Evolutionary conservation across 2,888 invertebrate genomes (phyloP), one percentile per base, ranked within the genome.

Genomic region (Nebria salina): DNA sequence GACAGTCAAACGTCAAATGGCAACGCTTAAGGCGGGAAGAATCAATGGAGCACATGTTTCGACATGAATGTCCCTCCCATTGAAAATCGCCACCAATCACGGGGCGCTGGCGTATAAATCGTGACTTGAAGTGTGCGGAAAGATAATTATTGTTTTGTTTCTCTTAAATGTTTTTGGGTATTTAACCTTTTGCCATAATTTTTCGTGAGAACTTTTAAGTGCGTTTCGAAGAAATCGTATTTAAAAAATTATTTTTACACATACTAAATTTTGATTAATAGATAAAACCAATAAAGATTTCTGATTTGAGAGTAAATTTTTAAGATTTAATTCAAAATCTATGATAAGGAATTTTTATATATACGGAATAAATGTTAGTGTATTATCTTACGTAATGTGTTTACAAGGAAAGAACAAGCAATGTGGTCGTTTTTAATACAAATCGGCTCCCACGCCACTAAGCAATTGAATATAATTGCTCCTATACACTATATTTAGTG

Each of bases 1-100:
- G 65, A 26, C 20, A n/a, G 8, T 8, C 65, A 76, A 76, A 76
- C 75, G 75, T 76, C 75, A 76, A 76, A 76, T 76, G 43, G 34
- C 41, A 11, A 70, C 20, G 11, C 65, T 65, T 76, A 65, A 41
- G 64, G 75, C 75, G 75, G 75, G 75, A 76, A 76, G 26, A 34
- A 70, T 70, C 26, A 34, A 54, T 7, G 11, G 13, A 54, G 25
- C 70, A 70, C 70, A 70, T 70, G 70, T 70, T 70, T 15, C 11
- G 25, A 11, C 70, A 11, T 9, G 26, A 13, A 26, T 26, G 34
- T 25, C 25, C 70, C 70, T 13, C 70, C 70, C 15, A 25, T 15
- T 20, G 9, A 8, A 25, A 26, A 25, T 1, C 70, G 11, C 70
- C 25, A 54, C 54, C 6, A 54, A 54, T 54, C 54, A 13, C 8